Base-by-base conservation (phyloP, 2,888 invertebrate genomes). In the Gari tellinella region DNA sequence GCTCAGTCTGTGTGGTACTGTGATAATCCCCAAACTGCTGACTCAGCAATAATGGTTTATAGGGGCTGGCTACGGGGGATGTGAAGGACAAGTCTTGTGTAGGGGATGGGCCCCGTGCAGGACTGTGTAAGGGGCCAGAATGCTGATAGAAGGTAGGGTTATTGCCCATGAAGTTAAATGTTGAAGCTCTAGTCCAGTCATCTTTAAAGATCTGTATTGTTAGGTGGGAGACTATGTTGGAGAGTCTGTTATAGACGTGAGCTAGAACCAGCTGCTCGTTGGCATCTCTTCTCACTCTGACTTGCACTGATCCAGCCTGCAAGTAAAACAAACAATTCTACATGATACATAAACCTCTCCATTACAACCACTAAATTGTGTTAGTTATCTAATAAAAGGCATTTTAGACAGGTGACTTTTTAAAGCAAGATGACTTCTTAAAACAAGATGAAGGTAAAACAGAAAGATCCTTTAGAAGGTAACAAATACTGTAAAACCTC, bases 231-330 rank as follows among this genome's bases (percentile, higher is more conserved):
- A 94, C 93, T 26, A 94, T 90, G 65, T 92, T 93, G 23, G 93
- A 93, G 3, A 95, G 92, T 57, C 94, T 93, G 82, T 93, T 93
- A 81, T 93, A 93, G 17, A 95, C 93, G 81, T 93, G 94, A 7
- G 93, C 93, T 55, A 95, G 89, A 7, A 94, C 94, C 81, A 94
- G 86, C 88, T 94, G 94, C 85, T 94, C 94, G 86, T 94, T 93
- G 4, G 94, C 94, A 87, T 94, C 94, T 38, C 94, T 89, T 38
- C 94, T 89, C 4, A 94, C 93, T 23, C 94, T 90, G 2, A 94
- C 94, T 83, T 94, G 94, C 1, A 94, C 92, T 2, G 93, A 93
- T 25, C 94, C 94, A 73, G 93, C 93, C 93, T 94, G 84, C 4
- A 31, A 31, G 10, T 31, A 31, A 4, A 31, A n/a, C n/a, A n/a